Base-by-base conservation (phyloP, 2,888 invertebrate species). In the Drosophila vallismaia region DNA sequence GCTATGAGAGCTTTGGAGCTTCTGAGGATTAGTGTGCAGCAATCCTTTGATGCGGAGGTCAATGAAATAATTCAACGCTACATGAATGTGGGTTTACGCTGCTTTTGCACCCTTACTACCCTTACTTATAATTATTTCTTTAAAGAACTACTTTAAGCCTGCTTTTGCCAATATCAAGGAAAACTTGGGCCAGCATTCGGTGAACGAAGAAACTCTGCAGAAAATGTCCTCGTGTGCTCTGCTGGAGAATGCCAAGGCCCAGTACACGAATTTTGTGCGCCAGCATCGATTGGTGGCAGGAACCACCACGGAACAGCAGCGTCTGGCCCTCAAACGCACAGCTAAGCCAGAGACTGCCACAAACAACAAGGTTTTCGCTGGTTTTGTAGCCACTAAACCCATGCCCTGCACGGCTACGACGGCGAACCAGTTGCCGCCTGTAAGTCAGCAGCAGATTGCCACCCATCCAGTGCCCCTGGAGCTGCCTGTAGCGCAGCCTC, bases 161-260 rank as follows among this genome's bases (percentile, higher is more conserved):
- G 94, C 94, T 4, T 92, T 94, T 63, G 93, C 93, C 71, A 95
- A 94, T 86, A 93, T 94, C 29, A 92, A 93, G 67, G 91, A 92
- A 74, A 95, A 94, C 89, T 92, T 94, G 67, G 94, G 94, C 4
- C 92, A 93, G 45, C 92, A 92, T 70, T 91, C 92, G 40, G 93
- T 94, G 0, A 93, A 93, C 49, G 94, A 94, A 72, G 94, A 94
- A 70, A 93, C 94, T 79, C 73, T 92, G 1, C 90, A 90, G 50
- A 91, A 91, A 75, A 92, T 92, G 90, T 89, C 89, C 3, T 92
- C 90, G 2, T 92, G 92, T 52, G 90, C 91, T 0, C 66, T 92
- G 48, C 64, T 92, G 24, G 92, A 92, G 53, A 91, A 92, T 60
- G 89, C 92, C 8, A 92, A 92, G 66, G 76, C 84, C 0, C 92